Evolutionary conservation across 2,888 invertebrate genomes (phyloP).

Genomic region (Cloeon dipterum): DNA sequence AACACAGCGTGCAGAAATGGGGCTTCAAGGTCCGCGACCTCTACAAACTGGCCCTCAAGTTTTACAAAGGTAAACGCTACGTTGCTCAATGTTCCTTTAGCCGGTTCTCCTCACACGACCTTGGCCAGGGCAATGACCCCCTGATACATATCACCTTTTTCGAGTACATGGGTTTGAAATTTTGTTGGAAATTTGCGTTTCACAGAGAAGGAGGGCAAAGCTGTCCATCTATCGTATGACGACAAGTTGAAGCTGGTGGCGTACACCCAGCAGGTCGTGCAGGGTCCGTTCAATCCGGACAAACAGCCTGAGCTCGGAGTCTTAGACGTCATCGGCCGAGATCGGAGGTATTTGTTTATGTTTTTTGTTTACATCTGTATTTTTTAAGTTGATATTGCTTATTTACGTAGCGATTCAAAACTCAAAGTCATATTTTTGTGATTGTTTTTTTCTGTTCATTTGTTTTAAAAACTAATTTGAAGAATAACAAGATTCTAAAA

Average conservation of each 20-base stretch:
- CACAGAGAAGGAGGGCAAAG: slow-evolving; percentile 98
- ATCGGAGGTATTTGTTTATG: slow-evolving; percentile 47
- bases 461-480: too few species aligned
- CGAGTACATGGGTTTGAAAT: too few species aligned
- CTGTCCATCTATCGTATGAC: slow-evolving; percentile 79
- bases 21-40: slow-evolving; percentile 40
- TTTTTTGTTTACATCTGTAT: neutral
- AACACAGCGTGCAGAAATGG: slow-evolving; percentile 14
- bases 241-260: slow-evolving; percentile 81
- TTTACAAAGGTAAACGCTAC: slow-evolving; percentile 64
- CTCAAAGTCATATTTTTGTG: neutral
- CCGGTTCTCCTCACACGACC: too few species aligned
- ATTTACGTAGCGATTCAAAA: neutral
- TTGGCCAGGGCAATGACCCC: neutral
- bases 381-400: neutral
- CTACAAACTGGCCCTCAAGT: slow-evolving; percentile 69
- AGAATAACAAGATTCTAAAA: neutral
- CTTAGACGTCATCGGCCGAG: slow-evolving; percentile 84
- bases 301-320: slow-evolving; percentile 65
- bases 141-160: too few species aligned
- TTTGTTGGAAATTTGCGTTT: too few species aligned
- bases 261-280: slow-evolving; percentile 71
- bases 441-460: too few species aligned
- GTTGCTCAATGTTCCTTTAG: neutral
- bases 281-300: slow-evolving; percentile 56